These are phyloP conservation scores for Anniella stebbinsi DNA, from an alignment of 2,797 vertebrate species.

Conservation along the genomic window DNA sequence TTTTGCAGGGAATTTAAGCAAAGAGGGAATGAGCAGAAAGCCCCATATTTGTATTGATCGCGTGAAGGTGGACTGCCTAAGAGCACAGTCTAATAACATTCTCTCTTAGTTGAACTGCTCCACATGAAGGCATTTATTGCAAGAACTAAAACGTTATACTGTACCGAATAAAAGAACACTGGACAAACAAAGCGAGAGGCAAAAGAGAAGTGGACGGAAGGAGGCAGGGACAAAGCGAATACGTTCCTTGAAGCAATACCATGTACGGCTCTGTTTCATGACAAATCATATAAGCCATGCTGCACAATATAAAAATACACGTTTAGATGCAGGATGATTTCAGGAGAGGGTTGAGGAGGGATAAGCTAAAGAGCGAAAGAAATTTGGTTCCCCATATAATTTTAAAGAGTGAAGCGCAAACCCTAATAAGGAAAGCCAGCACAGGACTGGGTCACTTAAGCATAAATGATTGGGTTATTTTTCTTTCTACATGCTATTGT, in stretches of 20 bases:
- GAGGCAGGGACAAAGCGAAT: constrained; percentile 30
- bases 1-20: constrained; percentile 92
- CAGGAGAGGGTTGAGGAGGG: background rate
- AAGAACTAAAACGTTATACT: constrained; percentile 80
- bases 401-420: constrained; percentile 55
- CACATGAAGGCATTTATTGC: constrained; percentile 84
- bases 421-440: constrained; percentile 56
- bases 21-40: constrained; percentile 81
- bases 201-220: constrained; percentile 21
- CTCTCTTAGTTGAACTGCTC: constrained; percentile 81
- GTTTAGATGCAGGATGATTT: constrained; percentile 23
- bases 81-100: constrained; percentile 85
- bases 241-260: constrained; percentile 25
- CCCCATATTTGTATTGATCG: constrained; percentile 81
- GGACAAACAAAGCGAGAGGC: constrained; percentile 77
- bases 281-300: constrained; percentile 33
- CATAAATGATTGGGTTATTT: constrained; percentile 63
- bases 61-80: constrained; percentile 80
- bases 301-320: constrained; percentile 5
- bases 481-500: constrained; percentile 62
- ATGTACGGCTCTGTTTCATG: constrained; percentile 57
- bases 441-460: constrained; percentile 53
- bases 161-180: constrained; percentile 78
- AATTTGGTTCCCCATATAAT: constrained; percentile 21
- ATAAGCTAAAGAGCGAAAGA: background rate